phyloP scores from a whole-genome alignment of 92 coral and sea anemone species.

The Bergia sp. region DNA sequence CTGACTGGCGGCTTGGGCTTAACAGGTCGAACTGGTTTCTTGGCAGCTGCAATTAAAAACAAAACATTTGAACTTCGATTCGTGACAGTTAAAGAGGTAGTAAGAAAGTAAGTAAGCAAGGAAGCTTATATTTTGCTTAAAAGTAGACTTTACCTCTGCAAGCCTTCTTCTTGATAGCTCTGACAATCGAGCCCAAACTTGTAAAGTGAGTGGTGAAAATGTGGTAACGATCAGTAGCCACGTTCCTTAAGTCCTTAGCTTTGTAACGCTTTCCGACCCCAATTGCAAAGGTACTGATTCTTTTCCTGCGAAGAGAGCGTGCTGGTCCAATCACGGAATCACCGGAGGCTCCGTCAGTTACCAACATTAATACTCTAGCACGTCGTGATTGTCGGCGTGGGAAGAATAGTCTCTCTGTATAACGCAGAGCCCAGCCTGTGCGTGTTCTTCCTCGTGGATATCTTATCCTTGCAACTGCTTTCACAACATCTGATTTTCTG shows the following conservation, averaged over 20 bases:
- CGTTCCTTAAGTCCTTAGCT: neutral
- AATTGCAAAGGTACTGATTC: neutral
- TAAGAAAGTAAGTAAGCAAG: neutral
- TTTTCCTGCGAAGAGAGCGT: constrained; percentile 32
- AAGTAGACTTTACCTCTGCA: constrained; percentile 7
- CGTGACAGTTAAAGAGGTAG: neutral
- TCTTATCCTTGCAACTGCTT: constrained; percentile 72
- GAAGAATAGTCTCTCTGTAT: constrained; percentile 58
- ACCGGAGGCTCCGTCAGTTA: constrained; percentile 13
- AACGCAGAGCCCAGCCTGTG: constrained; percentile 73
- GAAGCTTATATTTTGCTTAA: no score
- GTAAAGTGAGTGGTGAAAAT: constrained; percentile 29
- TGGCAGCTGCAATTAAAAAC: neutral
- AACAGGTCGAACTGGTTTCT: constrained; percentile 24
- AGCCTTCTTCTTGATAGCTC: constrained; percentile 30
- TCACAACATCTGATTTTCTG: constrained; percentile 50
- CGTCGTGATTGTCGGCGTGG: constrained; percentile 38
- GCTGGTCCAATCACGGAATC: constrained; percentile 4
- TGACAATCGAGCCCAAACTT: constrained; percentile 20
- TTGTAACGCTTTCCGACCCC: constrained; percentile 21
- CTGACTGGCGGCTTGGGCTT: constrained; percentile 37
- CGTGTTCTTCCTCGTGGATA: constrained; percentile 78
- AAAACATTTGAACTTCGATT: neutral
- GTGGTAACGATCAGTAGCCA: constrained; percentile 1
- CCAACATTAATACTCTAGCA: neutral